Base-by-base conservation (phyloP, 1,140 invertebrate genomes). In the Scaptodrosophila lebanonensis region DNA sequence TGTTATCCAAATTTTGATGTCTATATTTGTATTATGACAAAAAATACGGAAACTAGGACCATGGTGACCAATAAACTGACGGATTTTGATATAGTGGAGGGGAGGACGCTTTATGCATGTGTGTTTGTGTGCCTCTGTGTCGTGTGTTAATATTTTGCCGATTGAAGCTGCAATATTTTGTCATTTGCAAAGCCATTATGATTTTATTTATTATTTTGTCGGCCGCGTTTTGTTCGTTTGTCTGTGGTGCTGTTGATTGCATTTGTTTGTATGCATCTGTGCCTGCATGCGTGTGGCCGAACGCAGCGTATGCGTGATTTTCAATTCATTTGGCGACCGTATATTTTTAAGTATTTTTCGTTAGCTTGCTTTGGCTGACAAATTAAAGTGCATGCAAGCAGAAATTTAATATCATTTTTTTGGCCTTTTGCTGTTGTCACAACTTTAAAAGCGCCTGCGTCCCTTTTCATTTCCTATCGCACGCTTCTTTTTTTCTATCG, bases 331-430 rank as follows among this genome's bases (percentile, higher is more conserved):
- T 22, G 12, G 18, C 29, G 71, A 27, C 66, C 66, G 71, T 75
- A 71, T 66, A 71, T 62, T 79, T 82, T 79, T 75, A n/a, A 82
- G 69, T 43, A 63, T 77, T 79, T 71, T 52, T 53, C 54, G 68
- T 75, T 82, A 60, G 73, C 51, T n/a, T n/a, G n/a, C n/a, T n/a
- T n/a, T n/a, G 63, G 60, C 61, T 69, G 61, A 66, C 66, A 79
- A 79, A 79, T 79, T 79, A 79, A 79, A 79, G 75, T 79, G 66
- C 75, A 79, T 69, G 69, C 69, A 79, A 79, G 75, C 75, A 82
- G 75, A 79, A 79, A 79, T 79, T 79, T 75, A 79, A 79, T 79
- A 75, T 82, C 76, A n/a, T 79, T 72, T 66, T 82, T 79, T 64
- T 47, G 48, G 75, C 61, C 69, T 79, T 77, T 39, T 63, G 42